Evolutionary conservation across 2,888 invertebrate genomes (phyloP).

Genomic region (Tenthredo amoena): DNA sequence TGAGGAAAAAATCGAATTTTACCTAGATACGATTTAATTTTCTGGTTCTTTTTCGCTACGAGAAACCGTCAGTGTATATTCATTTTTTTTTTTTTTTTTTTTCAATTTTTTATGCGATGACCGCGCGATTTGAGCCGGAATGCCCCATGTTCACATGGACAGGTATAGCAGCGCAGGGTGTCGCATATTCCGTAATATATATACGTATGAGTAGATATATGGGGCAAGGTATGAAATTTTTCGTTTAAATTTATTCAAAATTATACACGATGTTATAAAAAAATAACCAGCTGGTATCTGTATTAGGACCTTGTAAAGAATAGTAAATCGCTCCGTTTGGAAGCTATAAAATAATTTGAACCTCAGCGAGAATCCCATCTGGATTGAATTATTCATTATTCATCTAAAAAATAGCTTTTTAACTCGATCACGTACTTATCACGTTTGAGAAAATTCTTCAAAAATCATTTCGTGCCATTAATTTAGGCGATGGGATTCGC

Average conservation of each 20-base stretch:
- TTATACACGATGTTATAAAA: no score
- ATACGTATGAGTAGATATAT: background rate
- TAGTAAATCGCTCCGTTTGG: background rate
- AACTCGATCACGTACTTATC: background rate
- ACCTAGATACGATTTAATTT: no score
- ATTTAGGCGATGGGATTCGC: background rate
- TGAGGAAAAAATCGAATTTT: no score
- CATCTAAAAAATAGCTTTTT: background rate
- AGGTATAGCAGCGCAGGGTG: background rate
- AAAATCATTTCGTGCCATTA: background rate
- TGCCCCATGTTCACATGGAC: no score
- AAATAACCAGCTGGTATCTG: background rate
- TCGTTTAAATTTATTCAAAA: no score
- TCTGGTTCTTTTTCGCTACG: no score
- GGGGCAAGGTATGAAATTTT: background rate
- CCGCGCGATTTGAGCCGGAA: no score
- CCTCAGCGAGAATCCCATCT: background rate
- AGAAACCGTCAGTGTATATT: no score
- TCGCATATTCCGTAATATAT: constrained; percentile 2
- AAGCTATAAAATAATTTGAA: background rate
- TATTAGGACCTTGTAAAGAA: background rate
- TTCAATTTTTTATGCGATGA: no score
- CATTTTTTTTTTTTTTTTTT: no score
- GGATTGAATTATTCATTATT: background rate
- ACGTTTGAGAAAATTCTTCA: background rate